Conservation (phyloP, 2,113 vertebrate species). For the Monopterus albus region DNA sequence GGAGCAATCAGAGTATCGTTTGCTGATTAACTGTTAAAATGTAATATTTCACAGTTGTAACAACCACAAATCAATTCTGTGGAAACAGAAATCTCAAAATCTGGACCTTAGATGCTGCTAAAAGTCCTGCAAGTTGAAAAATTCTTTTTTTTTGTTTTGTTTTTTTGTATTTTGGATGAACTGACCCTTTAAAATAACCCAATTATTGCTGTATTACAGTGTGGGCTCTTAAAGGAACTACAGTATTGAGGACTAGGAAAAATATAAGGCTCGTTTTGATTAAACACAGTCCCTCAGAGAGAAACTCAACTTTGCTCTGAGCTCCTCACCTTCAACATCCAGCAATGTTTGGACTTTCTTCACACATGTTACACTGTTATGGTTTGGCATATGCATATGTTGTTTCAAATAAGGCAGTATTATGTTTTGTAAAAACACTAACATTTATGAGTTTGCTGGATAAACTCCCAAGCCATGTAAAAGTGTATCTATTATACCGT, state of each 20-base stretch:
- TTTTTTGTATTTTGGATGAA: neutral
- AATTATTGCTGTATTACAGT: neutral
- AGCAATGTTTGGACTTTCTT: conserved; percentile 14
- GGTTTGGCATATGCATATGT: conserved; percentile 9
- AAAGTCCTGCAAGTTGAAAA: too few relatives aligned
- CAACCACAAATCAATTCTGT: too few relatives aligned
- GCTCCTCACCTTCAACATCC: neutral
- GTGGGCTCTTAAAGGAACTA: neutral
- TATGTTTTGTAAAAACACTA: conserved; percentile 27
- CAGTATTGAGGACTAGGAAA: conserved; percentile 13
- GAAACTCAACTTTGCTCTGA: neutral
- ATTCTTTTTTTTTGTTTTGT: too few relatives aligned
- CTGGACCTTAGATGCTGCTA: too few relatives aligned
- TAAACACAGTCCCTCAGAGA: neutral
- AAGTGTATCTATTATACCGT: conserved; percentile 30
- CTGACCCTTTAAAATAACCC: neutral
- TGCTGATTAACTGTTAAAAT: neutral
- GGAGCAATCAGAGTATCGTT: neutral
- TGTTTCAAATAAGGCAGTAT: conserved; percentile 26
- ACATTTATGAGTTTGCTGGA: conserved; percentile 29
- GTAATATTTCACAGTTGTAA: neutral
- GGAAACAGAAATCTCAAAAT: conserved; percentile 1
- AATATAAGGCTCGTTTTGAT: conserved; percentile 30
- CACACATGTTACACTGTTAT: neutral
- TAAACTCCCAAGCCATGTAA: conserved; percentile 25